These are phyloP conservation scores for Bunonema sp. DNA, from an alignment of 2,888 invertebrate genomes.

Conservation along the genomic window DNA sequence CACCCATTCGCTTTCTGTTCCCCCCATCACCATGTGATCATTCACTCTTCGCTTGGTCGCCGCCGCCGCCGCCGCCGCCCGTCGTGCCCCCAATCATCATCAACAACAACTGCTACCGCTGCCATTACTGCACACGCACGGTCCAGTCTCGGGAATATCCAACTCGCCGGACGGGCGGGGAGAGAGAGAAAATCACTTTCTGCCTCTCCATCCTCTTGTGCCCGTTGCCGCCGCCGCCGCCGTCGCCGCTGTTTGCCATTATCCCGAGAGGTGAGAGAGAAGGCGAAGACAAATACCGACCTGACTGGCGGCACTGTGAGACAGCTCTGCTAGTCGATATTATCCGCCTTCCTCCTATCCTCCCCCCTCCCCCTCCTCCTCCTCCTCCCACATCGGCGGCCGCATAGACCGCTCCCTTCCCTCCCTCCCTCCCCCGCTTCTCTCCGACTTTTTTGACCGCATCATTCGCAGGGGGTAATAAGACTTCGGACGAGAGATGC, in stretches of 20 bases:
- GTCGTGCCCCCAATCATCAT: not conserved
- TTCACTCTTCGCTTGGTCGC: not conserved
- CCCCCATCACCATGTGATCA: not conserved
- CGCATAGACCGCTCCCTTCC: too few relatives aligned
- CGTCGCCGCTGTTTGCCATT: not conserved
- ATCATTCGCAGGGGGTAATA: too few relatives aligned
- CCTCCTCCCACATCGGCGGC: too few relatives aligned
- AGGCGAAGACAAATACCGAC: conserved; percentile 15
- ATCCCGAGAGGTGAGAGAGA: too few relatives aligned
- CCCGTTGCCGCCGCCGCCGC: conserved; percentile 1
- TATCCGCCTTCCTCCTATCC: too few relatives aligned
- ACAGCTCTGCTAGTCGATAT: too few relatives aligned
- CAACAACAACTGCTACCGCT: not conserved
- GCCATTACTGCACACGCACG: not conserved
- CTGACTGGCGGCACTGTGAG: too few relatives aligned
- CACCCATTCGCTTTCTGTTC: not conserved
- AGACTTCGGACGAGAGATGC: too few relatives aligned
- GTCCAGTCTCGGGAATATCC: not conserved
- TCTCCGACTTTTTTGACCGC: too few relatives aligned
- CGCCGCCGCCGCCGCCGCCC: not conserved
- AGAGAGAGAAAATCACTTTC: not conserved
- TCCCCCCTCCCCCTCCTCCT: too few relatives aligned
- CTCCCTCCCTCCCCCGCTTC: too few relatives aligned
- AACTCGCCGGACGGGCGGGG: not conserved
- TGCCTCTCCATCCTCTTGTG: conserved; percentile 3